Conservation (phyloP, 35 echinoderm and acorn worm genomes). For the Strongylocentrotus purpuratus region DNA sequence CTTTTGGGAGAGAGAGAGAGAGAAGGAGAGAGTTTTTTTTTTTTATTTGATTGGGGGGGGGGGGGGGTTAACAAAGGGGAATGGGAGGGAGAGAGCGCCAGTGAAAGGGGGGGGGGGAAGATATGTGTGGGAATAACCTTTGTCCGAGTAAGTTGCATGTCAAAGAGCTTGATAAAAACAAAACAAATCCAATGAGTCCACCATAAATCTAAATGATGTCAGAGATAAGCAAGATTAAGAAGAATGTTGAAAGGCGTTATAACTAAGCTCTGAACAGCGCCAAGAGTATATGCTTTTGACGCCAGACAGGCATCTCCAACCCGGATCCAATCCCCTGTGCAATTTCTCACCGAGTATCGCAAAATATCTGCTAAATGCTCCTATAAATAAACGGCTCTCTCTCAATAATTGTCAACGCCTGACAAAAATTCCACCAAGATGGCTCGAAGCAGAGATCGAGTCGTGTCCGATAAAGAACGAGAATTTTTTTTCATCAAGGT, state of each 20-base stretch:
- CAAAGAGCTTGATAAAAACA: not conserved
- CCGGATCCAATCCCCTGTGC: not conserved
- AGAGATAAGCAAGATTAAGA: not conserved
- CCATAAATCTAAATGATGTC: not conserved
- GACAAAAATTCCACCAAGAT: not conserved
- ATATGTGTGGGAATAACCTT: too few species aligned
- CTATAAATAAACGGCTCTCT: not conserved
- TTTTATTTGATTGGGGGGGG: too few species aligned
- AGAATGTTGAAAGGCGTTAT: conserved; percentile 1
- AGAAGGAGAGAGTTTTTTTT: too few species aligned
- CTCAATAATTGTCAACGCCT: not conserved
- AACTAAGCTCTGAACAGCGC: not conserved
- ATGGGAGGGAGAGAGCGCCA: too few species aligned
- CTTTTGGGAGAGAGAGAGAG: too few species aligned
- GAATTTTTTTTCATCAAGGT: conserved; percentile 9
- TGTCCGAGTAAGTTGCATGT: not conserved
- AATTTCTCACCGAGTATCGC: not conserved
- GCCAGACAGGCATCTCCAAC: not conserved
- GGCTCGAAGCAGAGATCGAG: not conserved
- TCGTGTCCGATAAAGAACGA: not conserved
- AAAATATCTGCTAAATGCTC: conserved; percentile 12
- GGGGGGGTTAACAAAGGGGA: too few species aligned
- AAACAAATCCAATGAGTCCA: not conserved
- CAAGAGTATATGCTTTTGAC: not conserved
- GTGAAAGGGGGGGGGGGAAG: too few species aligned